Evolutionary conservation across 2,113 vertebrate species (phyloP).

Genomic region (Xenotilapia flavipinnis): DNA sequence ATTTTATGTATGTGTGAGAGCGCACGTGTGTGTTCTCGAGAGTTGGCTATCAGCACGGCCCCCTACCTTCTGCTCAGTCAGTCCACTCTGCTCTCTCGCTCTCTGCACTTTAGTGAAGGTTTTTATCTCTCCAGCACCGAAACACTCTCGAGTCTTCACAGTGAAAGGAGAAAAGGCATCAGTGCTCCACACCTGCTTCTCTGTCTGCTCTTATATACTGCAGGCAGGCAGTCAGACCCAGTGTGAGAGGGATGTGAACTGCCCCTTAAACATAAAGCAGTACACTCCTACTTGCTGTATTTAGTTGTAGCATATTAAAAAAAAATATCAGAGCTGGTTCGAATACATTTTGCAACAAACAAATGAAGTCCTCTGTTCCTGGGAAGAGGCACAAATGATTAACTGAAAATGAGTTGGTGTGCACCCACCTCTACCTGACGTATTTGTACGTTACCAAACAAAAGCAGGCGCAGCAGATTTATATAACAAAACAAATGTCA

Average conservation of each 20-base stretch:
- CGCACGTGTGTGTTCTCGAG: not conserved
- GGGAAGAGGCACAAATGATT: not conserved
- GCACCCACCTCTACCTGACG: not conserved
- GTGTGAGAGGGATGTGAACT: not conserved
- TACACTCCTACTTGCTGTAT: not conserved
- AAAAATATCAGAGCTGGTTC: not conserved
- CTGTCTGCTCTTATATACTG: slow-evolving; percentile 22
- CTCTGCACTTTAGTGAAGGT: slow-evolving; percentile 11
- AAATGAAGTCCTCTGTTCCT: not conserved
- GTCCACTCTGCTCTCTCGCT: not conserved
- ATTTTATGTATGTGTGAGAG: slow-evolving; percentile 21
- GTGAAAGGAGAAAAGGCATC: slow-evolving; percentile 35
- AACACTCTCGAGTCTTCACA: slow-evolving; percentile 34
- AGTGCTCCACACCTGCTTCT: slow-evolving; percentile 34
- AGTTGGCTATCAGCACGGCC: slow-evolving; percentile 4
- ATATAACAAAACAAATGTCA: not conserved
- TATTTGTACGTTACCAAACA: not conserved
- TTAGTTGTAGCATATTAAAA: not conserved
- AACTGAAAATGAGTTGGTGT: not conserved
- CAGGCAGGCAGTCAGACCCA: not conserved
- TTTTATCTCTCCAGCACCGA: slow-evolving; percentile 38
- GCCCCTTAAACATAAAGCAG: not conserved
- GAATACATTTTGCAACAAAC: not conserved
- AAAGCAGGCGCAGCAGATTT: not conserved
- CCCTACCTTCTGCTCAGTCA: not conserved